Conservation (phyloP, 2,797 vertebrate genomes). For the Sebastes jordani region DNA sequence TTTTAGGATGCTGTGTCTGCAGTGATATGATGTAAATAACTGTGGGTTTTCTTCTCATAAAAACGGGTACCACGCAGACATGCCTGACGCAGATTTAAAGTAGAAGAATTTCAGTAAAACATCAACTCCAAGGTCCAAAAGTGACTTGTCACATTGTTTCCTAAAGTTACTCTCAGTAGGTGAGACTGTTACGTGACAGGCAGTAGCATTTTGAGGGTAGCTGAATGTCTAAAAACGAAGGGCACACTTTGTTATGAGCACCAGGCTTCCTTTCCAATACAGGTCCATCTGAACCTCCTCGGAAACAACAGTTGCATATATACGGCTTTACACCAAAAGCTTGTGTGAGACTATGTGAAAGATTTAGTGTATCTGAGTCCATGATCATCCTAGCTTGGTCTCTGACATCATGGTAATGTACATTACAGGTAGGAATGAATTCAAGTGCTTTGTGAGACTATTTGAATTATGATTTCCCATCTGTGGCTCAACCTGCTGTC, state of each 20-base stretch:
- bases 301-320: conserved; percentile 21
- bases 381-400: conserved; percentile 53
- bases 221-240: conserved; percentile 53
- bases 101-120: conserved; percentile 10
- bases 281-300: conserved; percentile 24
- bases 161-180: conserved; percentile 26
- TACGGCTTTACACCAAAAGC: conserved; percentile 68
- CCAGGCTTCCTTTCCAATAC: conserved; percentile 8
- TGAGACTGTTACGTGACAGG: conserved; percentile 18
- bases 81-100: conserved; percentile 33
- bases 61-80: conserved; percentile 52
- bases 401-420: conserved; percentile 48
- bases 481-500: conserved; percentile 71
- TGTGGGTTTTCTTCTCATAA: conserved; percentile 33
- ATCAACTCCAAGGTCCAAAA: neutral
- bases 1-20: conserved; percentile 31
- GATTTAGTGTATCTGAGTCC: conserved; percentile 36
- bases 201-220: conserved; percentile 21
- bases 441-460: conserved; percentile 67
- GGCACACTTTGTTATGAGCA: conserved; percentile 10
- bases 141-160: conserved; percentile 18
- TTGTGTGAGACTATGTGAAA: conserved; percentile 45
- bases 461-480: conserved; percentile 74
- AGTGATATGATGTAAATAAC: conserved; percentile 69
- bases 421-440: conserved; percentile 73